Percentiles rank a stretch among this genome's conserved stretches.
Conservation (phyloP, 2,797 vertebrate genomes). For the Sebastes vulpes region DNA sequence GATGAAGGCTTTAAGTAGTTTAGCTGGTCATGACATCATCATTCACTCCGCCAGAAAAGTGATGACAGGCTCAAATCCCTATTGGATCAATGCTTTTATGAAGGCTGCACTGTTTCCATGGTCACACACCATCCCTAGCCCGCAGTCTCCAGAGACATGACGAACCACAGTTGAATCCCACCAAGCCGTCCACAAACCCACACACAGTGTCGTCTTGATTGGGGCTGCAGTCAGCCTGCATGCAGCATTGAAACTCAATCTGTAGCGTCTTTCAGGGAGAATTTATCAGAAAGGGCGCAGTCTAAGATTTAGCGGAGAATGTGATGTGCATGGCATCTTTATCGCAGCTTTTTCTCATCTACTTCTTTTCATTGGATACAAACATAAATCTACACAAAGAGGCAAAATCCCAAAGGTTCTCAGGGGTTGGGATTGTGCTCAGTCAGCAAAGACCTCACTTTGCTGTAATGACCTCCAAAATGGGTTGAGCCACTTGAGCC, state of each 20-base stretch:
- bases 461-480: conserved; percentile 32
- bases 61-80: conserved; percentile 64
- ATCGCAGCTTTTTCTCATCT: not conserved
- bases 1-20: conserved; percentile 71
- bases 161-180: conserved; percentile 18
- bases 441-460: conserved; percentile 38
- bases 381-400: conserved; percentile 37
- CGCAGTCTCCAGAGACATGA: conserved; percentile 53
- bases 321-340: conserved; percentile 19
- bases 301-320: not conserved
- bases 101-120: conserved; percentile 79
- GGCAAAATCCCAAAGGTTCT: conserved; percentile 27
- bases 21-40: conserved; percentile 76
- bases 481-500: conserved; percentile 1
- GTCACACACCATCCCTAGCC: conserved; percentile 66
- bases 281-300: conserved; percentile 1
- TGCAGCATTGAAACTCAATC: conserved; percentile 19
- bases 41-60: conserved; percentile 63
- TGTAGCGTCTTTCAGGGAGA: conserved; percentile 1
- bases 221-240: conserved; percentile 2
- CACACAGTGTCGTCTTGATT: conserved; percentile 12
- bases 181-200: conserved; percentile 44
- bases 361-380: conserved; percentile 20
- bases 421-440: conserved; percentile 25
- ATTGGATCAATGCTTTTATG: conserved; percentile 71